phyloP scores from a whole-genome alignment of 2,113 vertebrate species.

The Platycercus adscitus region DNA sequence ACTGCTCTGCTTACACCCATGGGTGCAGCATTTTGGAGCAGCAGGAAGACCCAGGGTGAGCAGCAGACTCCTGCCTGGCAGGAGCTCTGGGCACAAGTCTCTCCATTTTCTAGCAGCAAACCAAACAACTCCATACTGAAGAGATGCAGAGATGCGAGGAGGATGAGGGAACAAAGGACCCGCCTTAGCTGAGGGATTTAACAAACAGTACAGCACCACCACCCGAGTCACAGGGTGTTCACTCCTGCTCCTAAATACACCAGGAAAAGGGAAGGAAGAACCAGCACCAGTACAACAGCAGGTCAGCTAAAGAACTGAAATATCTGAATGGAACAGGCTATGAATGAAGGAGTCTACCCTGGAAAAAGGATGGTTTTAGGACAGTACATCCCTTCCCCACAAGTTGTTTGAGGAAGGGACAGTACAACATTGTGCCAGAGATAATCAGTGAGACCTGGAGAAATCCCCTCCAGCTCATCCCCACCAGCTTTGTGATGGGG shows the following conservation, averaged over 20 bases:
- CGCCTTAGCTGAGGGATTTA: not conserved
- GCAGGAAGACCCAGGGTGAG: not conserved
- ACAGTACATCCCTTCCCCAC: not conserved
- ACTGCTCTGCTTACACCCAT: not conserved
- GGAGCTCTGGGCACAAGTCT: not conserved
- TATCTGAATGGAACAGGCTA: not conserved
- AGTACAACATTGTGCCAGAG: rapidly evolving
- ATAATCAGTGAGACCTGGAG: not conserved
- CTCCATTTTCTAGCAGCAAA: not conserved
- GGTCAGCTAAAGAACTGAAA: not conserved
- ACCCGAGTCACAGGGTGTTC: not conserved
- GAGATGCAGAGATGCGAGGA: not conserved
- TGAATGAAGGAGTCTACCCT: not conserved
- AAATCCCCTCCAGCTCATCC: not conserved
- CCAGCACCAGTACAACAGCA: rapidly evolving
- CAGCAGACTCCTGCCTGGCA: not conserved
- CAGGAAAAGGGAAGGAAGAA: not conserved
- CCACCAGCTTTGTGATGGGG: not conserved
- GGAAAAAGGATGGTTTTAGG: not conserved
- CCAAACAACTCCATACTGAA: not conserved
- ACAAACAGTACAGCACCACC: not conserved
- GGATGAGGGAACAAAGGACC: not conserved
- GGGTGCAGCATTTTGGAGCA: not conserved
- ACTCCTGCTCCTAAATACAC: not conserved
- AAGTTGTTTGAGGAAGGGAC: not conserved